Conservation (phyloP, 2,113 vertebrate species). For the Colossoma macropomum region DNA sequence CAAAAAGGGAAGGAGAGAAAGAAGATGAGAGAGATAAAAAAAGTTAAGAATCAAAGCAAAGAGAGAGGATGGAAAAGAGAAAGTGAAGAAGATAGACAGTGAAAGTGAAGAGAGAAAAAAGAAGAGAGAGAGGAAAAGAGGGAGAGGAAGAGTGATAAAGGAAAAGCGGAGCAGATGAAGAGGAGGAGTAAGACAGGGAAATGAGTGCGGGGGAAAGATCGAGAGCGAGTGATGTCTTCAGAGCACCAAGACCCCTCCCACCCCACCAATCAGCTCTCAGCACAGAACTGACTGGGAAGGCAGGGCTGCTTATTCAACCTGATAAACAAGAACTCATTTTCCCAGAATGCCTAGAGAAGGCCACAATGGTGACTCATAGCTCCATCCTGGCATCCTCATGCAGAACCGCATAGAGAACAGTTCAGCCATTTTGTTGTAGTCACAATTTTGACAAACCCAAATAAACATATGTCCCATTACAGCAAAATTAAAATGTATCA, state of each 20-base stretch:
- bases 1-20: not conserved
- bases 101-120: too few species aligned
- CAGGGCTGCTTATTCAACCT: constrained; percentile 14
- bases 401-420: constrained; percentile 21
- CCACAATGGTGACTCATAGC: constrained; percentile 35
- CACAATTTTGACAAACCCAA: not conserved
- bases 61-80: not conserved
- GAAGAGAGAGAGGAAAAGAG: too few species aligned
- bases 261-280: constrained; percentile 24
- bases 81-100: too few species aligned
- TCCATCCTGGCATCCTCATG: constrained; percentile 21
- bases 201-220: not conserved
- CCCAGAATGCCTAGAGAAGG: constrained; percentile 23
- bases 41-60: not conserved
- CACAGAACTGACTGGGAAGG: constrained; percentile 28
- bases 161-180: not conserved
- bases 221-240: constrained; percentile 54
- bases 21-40: not conserved
- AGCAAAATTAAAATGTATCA: not conserved
- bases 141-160: not conserved
- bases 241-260: constrained; percentile 68
- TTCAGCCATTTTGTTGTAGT: constrained; percentile 38
- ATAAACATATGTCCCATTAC: constrained; percentile 30
- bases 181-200: not conserved
- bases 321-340: constrained; percentile 14